These are phyloP conservation scores for Samia ricini DNA, from an alignment of 1,140 invertebrate genomes.

Conservation along the genomic window DNA sequence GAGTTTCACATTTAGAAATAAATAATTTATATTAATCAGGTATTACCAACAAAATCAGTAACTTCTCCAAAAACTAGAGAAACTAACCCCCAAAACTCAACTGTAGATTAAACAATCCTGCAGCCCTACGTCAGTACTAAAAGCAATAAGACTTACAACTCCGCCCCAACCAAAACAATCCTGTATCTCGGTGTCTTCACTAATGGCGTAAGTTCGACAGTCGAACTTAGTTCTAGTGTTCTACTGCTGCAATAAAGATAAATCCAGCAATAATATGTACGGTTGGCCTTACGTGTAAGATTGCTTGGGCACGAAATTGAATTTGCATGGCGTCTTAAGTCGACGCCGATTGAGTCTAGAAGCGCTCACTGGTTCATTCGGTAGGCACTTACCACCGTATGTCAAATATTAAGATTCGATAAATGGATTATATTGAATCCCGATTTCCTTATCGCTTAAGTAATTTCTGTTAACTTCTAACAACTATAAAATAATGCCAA, in stretches of 20 bases:
- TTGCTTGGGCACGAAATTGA: constrained; percentile 73
- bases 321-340: constrained; percentile 76
- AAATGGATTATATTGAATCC: background rate
- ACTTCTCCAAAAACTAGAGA: constrained; percentile 14
- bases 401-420: no score
- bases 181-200: constrained; percentile 74
- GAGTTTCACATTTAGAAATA: no score
- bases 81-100: constrained; percentile 35
- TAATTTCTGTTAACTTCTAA: background rate
- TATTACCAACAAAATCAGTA: background rate
- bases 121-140: constrained; percentile 60
- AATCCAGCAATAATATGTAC: constrained; percentile 76
- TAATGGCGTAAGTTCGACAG: constrained; percentile 76
- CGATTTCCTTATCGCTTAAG: background rate
- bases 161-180: constrained; percentile 72
- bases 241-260: constrained; percentile 75
- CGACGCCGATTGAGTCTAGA: constrained; percentile 59
- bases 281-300: constrained; percentile 69
- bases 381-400: constrained; percentile 70
- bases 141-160: constrained; percentile 77
- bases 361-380: constrained; percentile 46
- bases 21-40: no score
- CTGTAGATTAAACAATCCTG: constrained; percentile 72
- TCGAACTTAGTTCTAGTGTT: constrained; percentile 74
- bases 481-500: no score